Evolutionary conservation across 1,140 invertebrate species (phyloP).

Genomic region (Centruroides sculpturatus): DNA sequence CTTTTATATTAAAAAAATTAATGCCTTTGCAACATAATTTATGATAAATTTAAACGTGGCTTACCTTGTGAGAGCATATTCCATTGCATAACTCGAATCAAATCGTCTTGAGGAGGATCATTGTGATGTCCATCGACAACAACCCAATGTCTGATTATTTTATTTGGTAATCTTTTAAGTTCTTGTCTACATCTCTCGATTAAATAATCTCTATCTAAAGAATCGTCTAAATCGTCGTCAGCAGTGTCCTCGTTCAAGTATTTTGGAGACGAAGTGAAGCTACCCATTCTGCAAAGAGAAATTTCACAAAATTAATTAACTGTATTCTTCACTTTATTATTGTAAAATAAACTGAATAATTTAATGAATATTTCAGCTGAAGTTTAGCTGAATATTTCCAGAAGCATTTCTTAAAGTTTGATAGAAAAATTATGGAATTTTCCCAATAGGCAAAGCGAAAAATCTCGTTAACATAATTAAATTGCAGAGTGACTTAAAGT

Average conservation of each 20-base stretch:
- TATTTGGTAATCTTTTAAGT: slow-evolving; percentile 27
- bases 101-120: slow-evolving; percentile 2
- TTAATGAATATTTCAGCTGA: no score
- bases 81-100: slow-evolving; percentile 53
- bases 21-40: no score
- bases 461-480: no score
- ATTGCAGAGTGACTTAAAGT: no score
- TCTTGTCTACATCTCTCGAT: slow-evolving; percentile 37
- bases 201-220: slow-evolving; percentile 34
- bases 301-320: no score
- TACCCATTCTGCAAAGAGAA: slow-evolving; percentile 47
- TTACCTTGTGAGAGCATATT: slow-evolving; percentile 60
- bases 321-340: no score
- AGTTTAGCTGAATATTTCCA: no score
- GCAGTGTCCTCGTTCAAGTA: slow-evolving; percentile 46
- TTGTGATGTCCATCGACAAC: not conserved
- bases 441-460: no score
- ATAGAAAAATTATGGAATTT: no score
- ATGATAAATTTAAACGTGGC: not conserved
- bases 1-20: no score
- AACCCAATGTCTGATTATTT: slow-evolving; percentile 28
- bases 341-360: no score
- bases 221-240: slow-evolving; percentile 39
- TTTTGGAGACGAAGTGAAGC: slow-evolving; percentile 50
- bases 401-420: no score